phyloP scores from a whole-genome alignment of 1,140 invertebrate species.

The Nephotettix cincticeps region DNA sequence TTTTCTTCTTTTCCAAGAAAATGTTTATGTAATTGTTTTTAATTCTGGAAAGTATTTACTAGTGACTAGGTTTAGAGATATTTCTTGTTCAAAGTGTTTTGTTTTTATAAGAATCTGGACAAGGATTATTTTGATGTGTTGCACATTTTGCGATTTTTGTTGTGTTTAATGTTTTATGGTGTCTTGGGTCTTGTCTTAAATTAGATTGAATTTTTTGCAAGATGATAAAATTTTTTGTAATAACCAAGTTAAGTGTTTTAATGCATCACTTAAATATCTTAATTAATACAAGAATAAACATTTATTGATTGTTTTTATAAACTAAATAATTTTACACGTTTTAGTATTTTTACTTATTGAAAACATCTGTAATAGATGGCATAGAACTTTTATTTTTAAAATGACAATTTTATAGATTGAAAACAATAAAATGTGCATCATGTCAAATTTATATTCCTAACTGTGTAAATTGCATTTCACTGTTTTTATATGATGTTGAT shows the following conservation, averaged over 20 bases:
- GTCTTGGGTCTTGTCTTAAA: no score
- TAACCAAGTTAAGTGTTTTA: not conserved
- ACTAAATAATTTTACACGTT: no score
- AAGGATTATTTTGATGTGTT: not conserved
- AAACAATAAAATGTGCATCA: not conserved
- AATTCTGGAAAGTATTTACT: conserved; percentile 15
- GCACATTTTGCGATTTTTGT: not conserved
- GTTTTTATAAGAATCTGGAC: not conserved
- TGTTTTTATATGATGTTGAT: not conserved
- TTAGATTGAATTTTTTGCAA: not conserved
- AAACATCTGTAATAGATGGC: no score
- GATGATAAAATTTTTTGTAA: not conserved
- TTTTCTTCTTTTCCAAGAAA: conserved; percentile 20
- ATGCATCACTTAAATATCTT: not conserved
- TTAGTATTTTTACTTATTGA: no score
- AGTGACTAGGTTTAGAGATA: conserved; percentile 10
- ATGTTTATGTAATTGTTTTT: conserved; percentile 21
- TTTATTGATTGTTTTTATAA: no score
- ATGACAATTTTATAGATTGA: not conserved
- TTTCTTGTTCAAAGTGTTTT: no score
- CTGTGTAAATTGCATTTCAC: not conserved
- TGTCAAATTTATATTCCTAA: not conserved
- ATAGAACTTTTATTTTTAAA: no score
- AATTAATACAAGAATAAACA: no score
- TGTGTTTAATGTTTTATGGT: not conserved